These are phyloP conservation scores for Thalpophila matura DNA, from an alignment of 2,888 invertebrate species.

Conservation along the genomic window DNA sequence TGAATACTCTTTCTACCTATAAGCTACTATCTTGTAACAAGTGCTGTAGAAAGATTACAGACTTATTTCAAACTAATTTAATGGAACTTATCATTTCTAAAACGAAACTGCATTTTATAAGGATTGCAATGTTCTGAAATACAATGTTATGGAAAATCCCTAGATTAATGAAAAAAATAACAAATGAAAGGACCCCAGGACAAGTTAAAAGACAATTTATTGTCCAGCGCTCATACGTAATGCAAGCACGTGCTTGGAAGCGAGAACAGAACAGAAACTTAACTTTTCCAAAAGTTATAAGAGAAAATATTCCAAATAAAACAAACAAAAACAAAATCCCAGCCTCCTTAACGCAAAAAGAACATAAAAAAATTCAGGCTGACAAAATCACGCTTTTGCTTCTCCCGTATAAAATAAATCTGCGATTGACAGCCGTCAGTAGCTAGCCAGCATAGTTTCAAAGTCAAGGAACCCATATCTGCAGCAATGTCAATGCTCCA, in stretches of 20 bases:
- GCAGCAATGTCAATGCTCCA: constrained; percentile 71
- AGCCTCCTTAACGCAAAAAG: background rate
- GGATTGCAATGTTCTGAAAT: background rate
- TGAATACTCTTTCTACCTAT: background rate
- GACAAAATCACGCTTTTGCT: background rate
- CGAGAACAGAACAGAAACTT: no score
- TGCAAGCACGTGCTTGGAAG: no score
- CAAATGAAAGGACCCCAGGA: no score
- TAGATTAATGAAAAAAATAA: no score
- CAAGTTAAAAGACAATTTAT: no score
- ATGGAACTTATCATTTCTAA: background rate
- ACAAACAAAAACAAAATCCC: no score
- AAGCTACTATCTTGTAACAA: background rate
- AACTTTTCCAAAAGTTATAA: no score
- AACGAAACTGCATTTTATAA: background rate
- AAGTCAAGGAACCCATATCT: constrained; percentile 77
- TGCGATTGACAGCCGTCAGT: constrained; percentile 52
- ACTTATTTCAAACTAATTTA: background rate
- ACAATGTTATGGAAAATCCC: no score
- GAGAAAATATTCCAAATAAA: no score
- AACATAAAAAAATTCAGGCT: background rate
- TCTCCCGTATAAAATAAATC: constrained; percentile 31
- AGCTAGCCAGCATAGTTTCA: constrained; percentile 50
- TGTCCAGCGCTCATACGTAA: no score
- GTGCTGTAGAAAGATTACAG: background rate